These are phyloP conservation scores for Dinocampus coccinellae DNA, from an alignment of 2,888 invertebrate genomes.

Conservation along the genomic window DNA sequence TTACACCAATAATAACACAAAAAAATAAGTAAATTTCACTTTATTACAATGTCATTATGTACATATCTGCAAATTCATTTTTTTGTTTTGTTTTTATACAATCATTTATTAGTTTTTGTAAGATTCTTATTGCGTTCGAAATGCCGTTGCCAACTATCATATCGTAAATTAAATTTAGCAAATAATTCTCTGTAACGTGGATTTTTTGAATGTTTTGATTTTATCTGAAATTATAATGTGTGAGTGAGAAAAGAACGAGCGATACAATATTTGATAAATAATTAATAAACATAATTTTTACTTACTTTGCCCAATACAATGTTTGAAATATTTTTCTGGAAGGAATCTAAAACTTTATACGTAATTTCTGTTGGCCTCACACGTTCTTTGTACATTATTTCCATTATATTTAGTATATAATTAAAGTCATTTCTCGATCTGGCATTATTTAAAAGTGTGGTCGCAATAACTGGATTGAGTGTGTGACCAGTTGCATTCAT, in stretches of 20 bases:
- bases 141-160: constrained; percentile 44
- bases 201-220: constrained; percentile 27
- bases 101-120: constrained; percentile 5
- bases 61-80: constrained; percentile 27
- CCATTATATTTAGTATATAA: constrained; percentile 79
- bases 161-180: constrained; percentile 50
- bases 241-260: neutral
- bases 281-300: neutral
- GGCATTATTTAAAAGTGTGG: constrained; percentile 80
- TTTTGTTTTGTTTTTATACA: constrained; percentile 19
- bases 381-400: constrained; percentile 74
- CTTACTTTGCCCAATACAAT: constrained; percentile 50
- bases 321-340: constrained; percentile 41
- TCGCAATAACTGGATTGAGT: constrained; percentile 81
- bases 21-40: no score
- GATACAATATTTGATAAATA: neutral
- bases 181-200: constrained; percentile 46
- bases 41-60: constrained; percentile 28
- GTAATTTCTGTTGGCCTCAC: constrained; percentile 75
- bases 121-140: constrained; percentile 38
- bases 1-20: constrained; percentile 11
- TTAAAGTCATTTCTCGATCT: constrained; percentile 74
- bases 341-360: constrained; percentile 69
- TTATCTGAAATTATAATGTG: constrained; percentile 36
- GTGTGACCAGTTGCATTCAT: constrained; percentile 78